Evolutionary conservation across 2,888 invertebrate species (phyloP), one percentile per base, ranked within the genome.

Genomic region (Platynereis dumerilii): DNA sequence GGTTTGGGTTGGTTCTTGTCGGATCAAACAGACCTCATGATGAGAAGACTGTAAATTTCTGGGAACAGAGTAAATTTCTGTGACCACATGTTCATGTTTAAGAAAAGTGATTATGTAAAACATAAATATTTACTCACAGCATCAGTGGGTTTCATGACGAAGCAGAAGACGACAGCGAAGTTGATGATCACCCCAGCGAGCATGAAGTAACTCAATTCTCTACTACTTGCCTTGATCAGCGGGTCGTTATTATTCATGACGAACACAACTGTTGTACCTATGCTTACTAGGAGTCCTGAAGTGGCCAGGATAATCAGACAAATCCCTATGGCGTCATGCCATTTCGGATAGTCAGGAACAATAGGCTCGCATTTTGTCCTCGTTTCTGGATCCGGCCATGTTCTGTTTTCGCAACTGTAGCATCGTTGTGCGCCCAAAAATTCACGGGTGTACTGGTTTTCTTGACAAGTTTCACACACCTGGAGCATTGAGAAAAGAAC

Each of bases 151-250:
- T 60, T 58, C 17, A 66, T 60, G n/a, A 74, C 22, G 55, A 70
- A 64, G 17, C 64, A 28, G 20, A 67, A 68, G 26, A 72, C 62
- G 56, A 63, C 53, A 3, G 69, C 66, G 42, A 62, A 70, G 2
- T 68, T 69, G 17, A 69, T 15, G 45, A 63, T 45, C n/a, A 74
- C 61, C 7, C 73, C 73, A 27, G 42, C 29, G 26, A 72, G 66
- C 45, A 74, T 72, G 12, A 70, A 34, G 64, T 70, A 70, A 26
- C 68, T 67, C 12, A 76, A 69, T 57, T 74, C 75, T 1, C 74
- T 58, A 55, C 75, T 72, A 22, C 67, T 62, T n/a, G 76, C 76
- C 60, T 74, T 76, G 63, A 76, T 75, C 17, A 76, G 67, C 24
- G 63, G 66, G 52, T 69, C 58, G 17, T 69, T 24, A 57, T 65